Evolutionary conservation across 2,797 vertebrate genomes (phyloP), one percentile per base, ranked within the genome.

Genomic region (Pyrocephalus nanus): DNA sequence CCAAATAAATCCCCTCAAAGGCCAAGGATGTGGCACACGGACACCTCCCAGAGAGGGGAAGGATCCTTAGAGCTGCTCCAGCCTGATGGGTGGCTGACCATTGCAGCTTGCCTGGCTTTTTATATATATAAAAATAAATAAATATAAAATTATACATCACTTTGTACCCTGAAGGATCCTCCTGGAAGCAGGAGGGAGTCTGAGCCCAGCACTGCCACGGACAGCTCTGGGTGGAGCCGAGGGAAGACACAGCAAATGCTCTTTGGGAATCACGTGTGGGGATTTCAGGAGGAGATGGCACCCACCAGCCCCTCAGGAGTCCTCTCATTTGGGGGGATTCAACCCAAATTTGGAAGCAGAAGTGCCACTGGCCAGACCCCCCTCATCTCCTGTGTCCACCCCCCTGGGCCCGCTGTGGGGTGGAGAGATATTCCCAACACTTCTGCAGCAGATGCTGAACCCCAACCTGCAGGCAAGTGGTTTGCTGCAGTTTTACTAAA

Each of bases 181-280:
- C 55, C 67, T 21, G 47, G 2, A 19, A 43, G 12, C 25, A 43
- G 58, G 40, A 32, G 26, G 29, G 57, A 0, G 0, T 1, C 21
- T 0, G 0, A 78, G 61, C 47, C 71, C 71, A 47, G 54, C 53
- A 43, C 20, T 14, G 12, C 34, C 3, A 1, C 0, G 2, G 58
- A 45, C 42, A 34, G 60, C 42, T 30, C 65, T 16, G 60, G n/a
- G 3, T 40, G 70, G 55, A 73, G 21, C 16, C 16, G 15, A 55
- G 20, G 51, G 21, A 18, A 38, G 21, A 26, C 1, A 6, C 16
- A 3, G 84, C 64, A 3, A 3, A 10, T 1, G 8, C 36, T 48
- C 36, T 36, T 38, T 0, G 1, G 50, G 66, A 54, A 26, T n/a
- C 34, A 7, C 2, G 0, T 1, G 3, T 4, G 5, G 50, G 55